Evolutionary conservation across 2,888 invertebrate species (phyloP).

Genomic region (Himalopsyche japonica): DNA sequence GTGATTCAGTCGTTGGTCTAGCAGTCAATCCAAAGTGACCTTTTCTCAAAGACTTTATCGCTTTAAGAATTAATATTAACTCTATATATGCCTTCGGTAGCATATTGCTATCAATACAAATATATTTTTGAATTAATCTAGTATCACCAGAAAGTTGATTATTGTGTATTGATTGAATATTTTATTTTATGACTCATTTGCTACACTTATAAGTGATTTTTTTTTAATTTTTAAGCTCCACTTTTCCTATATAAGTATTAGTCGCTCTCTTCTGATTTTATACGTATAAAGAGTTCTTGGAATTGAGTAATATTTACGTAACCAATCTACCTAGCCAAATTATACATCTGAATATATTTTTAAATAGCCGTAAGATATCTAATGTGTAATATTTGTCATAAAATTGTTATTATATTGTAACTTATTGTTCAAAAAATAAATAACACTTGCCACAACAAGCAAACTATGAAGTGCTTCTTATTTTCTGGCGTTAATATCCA

Average conservation of each 20-base stretch:
- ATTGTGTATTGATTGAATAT: background rate
- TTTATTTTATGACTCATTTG: conserved; percentile 11
- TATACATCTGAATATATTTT: conserved; percentile 20
- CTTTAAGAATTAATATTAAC: conserved; percentile 26
- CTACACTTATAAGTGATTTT: conserved; percentile 2
- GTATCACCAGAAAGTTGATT: background rate
- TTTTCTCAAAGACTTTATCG: conserved; percentile 36
- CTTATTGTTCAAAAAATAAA: conserved; percentile 28
- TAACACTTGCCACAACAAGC: conserved; percentile 16
- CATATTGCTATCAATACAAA: conserved; percentile 20
- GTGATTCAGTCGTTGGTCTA: conserved; percentile 26
- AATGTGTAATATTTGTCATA: background rate
- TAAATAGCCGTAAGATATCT: conserved; percentile 4
- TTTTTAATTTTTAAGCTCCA: conserved; percentile 10
- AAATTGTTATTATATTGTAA: conserved; percentile 17
- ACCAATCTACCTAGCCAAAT: conserved; percentile 24
- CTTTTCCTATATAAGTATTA: conserved; percentile 21
- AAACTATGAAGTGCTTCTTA: background rate
- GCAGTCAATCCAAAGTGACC: conserved; percentile 36
- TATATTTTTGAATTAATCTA: conserved; percentile 5
- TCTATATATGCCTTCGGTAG: conserved; percentile 9
- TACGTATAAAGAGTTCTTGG: background rate
- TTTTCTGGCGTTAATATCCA: too few relatives aligned
- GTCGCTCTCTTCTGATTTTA: conserved; percentile 22
- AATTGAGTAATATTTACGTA: conserved; percentile 8